Evolutionary conservation across 92 coral and sea anemone genomes (phyloP).

Genomic region (Zoanthus solanderi): DNA sequence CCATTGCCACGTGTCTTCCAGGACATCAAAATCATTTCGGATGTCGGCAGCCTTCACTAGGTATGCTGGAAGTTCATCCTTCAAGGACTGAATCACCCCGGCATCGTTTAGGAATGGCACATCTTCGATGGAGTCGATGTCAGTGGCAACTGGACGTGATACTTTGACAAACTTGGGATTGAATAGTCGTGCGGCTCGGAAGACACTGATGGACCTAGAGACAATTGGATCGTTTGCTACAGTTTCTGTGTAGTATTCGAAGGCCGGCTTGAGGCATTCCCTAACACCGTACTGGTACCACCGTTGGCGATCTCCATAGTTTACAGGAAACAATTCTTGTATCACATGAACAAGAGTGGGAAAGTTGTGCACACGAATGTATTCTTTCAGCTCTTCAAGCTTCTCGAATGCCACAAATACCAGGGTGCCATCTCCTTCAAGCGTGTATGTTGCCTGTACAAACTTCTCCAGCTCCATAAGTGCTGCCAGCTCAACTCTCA

Average conservation of each 20-base stretch:
- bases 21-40: constrained; percentile 52
- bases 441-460: constrained; percentile 51
- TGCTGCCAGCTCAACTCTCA: constrained; percentile 37
- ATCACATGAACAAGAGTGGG: constrained; percentile 28
- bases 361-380: constrained; percentile 44
- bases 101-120: constrained; percentile 41
- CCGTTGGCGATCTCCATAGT: constrained; percentile 21
- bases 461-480: constrained; percentile 51
- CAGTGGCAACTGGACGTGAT: constrained; percentile 20
- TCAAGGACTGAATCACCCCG: constrained; percentile 36
- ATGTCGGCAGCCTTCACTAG: constrained; percentile 36
- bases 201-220: constrained; percentile 14
- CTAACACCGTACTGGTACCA: constrained; percentile 23
- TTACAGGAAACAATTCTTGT: constrained; percentile 37
- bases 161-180: constrained; percentile 10
- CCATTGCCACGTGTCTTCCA: constrained; percentile 47
- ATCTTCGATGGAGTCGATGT: constrained; percentile 46
- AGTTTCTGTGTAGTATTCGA: constrained; percentile 3
- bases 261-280: constrained; percentile 21
- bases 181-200: constrained; percentile 21
- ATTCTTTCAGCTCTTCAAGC: constrained; percentile 39
- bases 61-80: constrained; percentile 48
- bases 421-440: constrained; percentile 45
- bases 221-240: constrained; percentile 22
- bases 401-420: constrained; percentile 43